Conservation (phyloP, 2,797 vertebrate genomes). For the Sebastes trivittatus region DNA sequence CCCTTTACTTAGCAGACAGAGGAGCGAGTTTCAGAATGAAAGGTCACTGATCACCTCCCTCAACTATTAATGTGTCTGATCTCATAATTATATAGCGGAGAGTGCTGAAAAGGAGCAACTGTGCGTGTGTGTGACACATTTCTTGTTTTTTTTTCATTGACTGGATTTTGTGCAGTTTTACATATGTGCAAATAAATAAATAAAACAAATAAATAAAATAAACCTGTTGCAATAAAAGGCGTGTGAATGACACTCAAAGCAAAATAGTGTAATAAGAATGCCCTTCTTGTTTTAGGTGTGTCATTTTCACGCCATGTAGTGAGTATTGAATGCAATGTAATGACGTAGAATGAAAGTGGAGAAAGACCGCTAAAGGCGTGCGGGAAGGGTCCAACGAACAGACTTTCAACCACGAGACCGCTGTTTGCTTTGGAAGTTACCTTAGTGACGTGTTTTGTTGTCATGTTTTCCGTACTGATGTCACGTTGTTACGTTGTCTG, state of each 20-base stretch:
- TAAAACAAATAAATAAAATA: too few species aligned
- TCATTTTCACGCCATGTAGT: not conserved
- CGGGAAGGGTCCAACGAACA: too few species aligned
- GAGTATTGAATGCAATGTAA: too few species aligned
- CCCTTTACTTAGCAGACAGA: conserved; percentile 28
- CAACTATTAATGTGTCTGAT: conserved; percentile 28
- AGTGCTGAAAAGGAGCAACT: not conserved
- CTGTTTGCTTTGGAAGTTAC: not conserved
- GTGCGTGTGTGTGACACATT: not conserved
- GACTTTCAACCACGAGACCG: not conserved
- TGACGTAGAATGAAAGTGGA: too few species aligned
- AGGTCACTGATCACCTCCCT: conserved; percentile 40
- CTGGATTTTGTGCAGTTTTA: too few species aligned
- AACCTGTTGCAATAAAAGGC: not conserved
- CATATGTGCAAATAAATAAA: too few species aligned
- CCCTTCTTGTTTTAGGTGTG: not conserved
- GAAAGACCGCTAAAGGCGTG: too few species aligned
- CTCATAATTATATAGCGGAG: conserved; percentile 21
- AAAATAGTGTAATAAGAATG: not conserved
- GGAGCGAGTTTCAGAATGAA: conserved; percentile 24
- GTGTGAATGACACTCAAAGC: not conserved
- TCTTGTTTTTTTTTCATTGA: too few species aligned
- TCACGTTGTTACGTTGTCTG: too few species aligned
- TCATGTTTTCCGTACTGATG: too few species aligned
- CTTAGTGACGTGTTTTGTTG: too few species aligned